Conservation (phyloP, 2,797 vertebrate genomes). For the Spatula clypeata region DNA sequence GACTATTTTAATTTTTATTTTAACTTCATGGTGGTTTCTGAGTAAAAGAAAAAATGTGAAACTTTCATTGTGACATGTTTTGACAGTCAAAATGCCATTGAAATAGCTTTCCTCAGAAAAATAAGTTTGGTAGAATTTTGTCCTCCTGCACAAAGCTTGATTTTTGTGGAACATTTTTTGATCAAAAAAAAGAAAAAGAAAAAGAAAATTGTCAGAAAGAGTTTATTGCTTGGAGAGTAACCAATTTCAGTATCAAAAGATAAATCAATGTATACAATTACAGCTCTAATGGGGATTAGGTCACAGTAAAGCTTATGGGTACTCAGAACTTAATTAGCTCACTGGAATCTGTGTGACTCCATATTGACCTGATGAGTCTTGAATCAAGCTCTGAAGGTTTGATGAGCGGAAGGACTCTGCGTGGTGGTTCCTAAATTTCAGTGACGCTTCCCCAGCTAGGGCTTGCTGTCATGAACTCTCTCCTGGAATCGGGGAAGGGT, state of each 20-base stretch:
- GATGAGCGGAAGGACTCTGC: neutral
- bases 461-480: neutral
- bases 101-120: neutral
- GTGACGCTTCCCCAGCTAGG: neutral
- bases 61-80: neutral
- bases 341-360: slow-evolving; percentile 41
- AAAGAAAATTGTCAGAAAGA: neutral
- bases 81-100: neutral
- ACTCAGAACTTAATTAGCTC: slow-evolving; percentile 66
- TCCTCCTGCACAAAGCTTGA: neutral
- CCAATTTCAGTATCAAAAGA: slow-evolving; percentile 53
- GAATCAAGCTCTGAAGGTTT: slow-evolving; percentile 19
- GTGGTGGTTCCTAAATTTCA: neutral
- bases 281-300: slow-evolving; percentile 60
- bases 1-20: neutral
- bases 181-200: neutral
- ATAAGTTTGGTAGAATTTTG: neutral
- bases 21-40: neutral
- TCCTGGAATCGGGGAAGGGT: neutral
- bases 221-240: slow-evolving; percentile 36
- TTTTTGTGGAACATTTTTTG: neutral
- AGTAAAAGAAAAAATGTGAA: neutral
- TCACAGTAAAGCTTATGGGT: slow-evolving; percentile 53
- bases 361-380: slow-evolving; percentile 7
- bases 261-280: slow-evolving; percentile 69